Percentiles rank a stretch among this genome's conserved stretches.
These are phyloP conservation scores for Thalassaphorura encarpata DNA, from an alignment of 1,140 invertebrate genomes.

Conservation along the genomic window DNA sequence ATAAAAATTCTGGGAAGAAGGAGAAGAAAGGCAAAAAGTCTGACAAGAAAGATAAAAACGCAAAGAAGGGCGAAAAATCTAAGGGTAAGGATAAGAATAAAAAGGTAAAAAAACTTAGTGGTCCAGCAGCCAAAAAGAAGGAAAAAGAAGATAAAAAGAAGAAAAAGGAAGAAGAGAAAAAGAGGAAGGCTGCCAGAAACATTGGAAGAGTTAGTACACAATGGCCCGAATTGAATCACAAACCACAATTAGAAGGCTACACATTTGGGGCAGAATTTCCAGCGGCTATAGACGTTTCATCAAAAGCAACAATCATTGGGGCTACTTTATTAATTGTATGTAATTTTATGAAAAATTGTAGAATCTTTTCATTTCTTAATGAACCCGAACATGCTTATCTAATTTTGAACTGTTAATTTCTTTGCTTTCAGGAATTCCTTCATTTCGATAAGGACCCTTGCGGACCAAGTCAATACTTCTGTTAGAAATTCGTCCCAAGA, in stretches of 20 bases:
- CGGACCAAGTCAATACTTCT: conserved; percentile 4
- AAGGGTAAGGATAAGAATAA: too few species aligned
- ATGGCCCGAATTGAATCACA: background rate
- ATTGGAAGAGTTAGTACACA: background rate
- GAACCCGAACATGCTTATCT: background rate
- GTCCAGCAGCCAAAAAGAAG: too few species aligned
- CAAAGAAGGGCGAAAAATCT: too few species aligned
- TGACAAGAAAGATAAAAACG: too few species aligned
- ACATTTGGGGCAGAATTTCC: conserved; percentile 11
- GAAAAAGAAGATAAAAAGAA: too few species aligned
- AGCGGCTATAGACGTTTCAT: background rate
- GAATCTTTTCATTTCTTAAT: background rate
- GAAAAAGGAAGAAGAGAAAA: background rate
- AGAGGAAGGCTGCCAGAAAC: background rate
- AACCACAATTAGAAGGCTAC: background rate
- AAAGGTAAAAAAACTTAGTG: too few species aligned
- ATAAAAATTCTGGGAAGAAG: too few species aligned
- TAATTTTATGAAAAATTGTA: too few species aligned
- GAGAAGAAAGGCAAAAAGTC: too few species aligned
- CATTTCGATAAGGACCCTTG: conserved; percentile 11
- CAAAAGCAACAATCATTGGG: conserved; percentile 6
- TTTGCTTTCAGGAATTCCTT: conserved; percentile 6
- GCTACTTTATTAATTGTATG: conserved; percentile 7
- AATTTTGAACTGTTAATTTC: background rate
- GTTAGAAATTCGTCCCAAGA: background rate